These are phyloP conservation scores for Eretmochelys imbricata DNA, from an alignment of 2,113 vertebrate genomes.

Conservation along the genomic window DNA sequence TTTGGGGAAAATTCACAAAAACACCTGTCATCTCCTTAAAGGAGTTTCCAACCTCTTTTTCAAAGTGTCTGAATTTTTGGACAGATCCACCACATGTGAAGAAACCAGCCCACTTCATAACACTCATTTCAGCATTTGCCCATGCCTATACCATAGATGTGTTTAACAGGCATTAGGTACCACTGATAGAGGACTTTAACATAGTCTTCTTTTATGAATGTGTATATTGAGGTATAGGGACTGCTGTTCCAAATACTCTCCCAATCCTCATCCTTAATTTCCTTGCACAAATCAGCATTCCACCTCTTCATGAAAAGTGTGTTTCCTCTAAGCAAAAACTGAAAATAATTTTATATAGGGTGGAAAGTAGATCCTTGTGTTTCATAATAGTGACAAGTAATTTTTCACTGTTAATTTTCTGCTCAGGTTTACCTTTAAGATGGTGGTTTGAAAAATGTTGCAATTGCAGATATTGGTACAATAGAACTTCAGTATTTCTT, in stretches of 20 bases:
- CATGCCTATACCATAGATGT: not conserved
- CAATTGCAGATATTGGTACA: not conserved
- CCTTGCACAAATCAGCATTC: not conserved
- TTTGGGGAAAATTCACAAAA: not conserved
- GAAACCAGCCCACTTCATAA: not conserved
- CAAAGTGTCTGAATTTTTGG: not conserved
- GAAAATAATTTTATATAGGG: not conserved
- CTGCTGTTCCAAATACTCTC: not conserved
- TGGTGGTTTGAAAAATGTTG: not conserved
- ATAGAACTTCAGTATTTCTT: not conserved
- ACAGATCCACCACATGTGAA: not conserved
- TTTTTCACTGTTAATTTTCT: not conserved
- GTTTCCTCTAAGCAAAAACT: not conserved
- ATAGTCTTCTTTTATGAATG: fast-evolving
- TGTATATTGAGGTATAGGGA: not conserved
- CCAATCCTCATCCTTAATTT: not conserved
- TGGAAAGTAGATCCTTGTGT: not conserved
- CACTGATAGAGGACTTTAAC: not conserved
- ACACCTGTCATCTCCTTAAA: not conserved
- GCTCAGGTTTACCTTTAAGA: not conserved
- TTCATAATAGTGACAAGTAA: not conserved
- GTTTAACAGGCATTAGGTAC: not conserved
- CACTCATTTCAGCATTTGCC: not conserved
- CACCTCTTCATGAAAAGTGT: not conserved
- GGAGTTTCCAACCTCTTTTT: not conserved